phyloP scores from a whole-genome alignment of 2,797 vertebrate species.

The Pygocentrus nattereri region DNA sequence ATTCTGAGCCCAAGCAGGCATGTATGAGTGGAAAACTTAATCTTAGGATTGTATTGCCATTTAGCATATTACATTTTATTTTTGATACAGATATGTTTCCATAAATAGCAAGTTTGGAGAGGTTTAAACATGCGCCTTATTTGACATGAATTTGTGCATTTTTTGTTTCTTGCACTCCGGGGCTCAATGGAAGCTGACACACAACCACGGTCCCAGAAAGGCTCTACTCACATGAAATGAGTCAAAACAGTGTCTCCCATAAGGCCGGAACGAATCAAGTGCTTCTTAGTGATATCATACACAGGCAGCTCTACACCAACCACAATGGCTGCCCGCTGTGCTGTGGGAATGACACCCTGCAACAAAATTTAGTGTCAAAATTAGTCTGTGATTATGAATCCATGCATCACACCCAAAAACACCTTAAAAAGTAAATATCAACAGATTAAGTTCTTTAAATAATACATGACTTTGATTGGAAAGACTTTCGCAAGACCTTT shows the following conservation, averaged over 20 bases:
- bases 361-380: too few relatives aligned
- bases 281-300: constrained; percentile 98
- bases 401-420: too few relatives aligned
- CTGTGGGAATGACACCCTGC: constrained; percentile 95
- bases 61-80: too few relatives aligned
- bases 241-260: constrained; percentile 93
- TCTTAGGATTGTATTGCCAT: too few relatives aligned
- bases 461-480: too few relatives aligned
- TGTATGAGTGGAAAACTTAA: too few relatives aligned
- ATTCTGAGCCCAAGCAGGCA: too few relatives aligned
- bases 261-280: constrained; percentile 89
- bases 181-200: neutral
- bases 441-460: too few relatives aligned
- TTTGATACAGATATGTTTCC: too few relatives aligned
- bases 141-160: neutral
- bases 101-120: too few relatives aligned
- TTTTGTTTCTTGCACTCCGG: neutral
- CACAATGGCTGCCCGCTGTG: constrained; percentile 94
- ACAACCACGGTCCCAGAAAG: neutral
- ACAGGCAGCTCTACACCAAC: constrained; percentile 95
- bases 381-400: neutral
- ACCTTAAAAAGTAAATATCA: too few relatives aligned
- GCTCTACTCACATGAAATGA: constrained; percentile 88
- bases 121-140: neutral
- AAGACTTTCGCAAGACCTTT: too few relatives aligned